These are phyloP conservation scores for Clarias magur DNA, from an alignment of 2,113 vertebrate genomes.

Conservation along the genomic window DNA sequence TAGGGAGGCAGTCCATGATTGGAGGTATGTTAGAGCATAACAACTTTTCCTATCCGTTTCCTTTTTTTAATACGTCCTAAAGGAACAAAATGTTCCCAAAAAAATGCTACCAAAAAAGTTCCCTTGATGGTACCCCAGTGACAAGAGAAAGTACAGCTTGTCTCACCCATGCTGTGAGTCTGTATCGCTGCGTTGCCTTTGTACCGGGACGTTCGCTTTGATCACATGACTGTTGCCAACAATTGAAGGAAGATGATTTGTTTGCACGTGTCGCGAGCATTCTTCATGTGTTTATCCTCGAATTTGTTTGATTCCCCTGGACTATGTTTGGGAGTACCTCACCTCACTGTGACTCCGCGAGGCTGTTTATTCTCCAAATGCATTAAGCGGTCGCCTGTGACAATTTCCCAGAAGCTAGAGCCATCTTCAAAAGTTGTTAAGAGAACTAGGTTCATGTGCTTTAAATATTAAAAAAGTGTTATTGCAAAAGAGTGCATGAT, in stretches of 20 bases:
- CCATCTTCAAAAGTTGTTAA: slow-evolving; percentile 9
- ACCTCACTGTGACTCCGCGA: not conserved
- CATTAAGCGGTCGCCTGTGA: slow-evolving; percentile 19
- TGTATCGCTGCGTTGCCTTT: slow-evolving; percentile 23
- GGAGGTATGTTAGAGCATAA: too few relatives aligned
- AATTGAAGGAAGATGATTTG: slow-evolving; percentile 40
- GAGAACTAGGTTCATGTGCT: not conserved
- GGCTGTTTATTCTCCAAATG: slow-evolving; percentile 12
- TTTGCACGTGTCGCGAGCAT: slow-evolving; percentile 12
- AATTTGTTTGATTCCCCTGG: slow-evolving; percentile 20
- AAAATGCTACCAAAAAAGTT: not conserved
- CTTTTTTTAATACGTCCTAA: not conserved
- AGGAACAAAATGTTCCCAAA: not conserved
- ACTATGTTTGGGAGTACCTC: slow-evolving; percentile 5
- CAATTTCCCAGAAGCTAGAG: slow-evolving; percentile 5
- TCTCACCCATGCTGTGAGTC: not conserved
- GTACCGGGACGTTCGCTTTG: slow-evolving; percentile 26
- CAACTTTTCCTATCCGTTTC: not conserved
- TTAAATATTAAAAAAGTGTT: slow-evolving; percentile 3
- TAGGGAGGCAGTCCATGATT: too few relatives aligned
- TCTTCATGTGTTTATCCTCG: slow-evolving; percentile 38
- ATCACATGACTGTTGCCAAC: slow-evolving; percentile 26
- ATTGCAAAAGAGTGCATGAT: not conserved
- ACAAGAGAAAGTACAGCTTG: not conserved
- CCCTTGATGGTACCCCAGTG: not conserved